A percentile compares a stretch with the other conserved stretches of the same genome.
Conservation (phyloP, 1,140 invertebrate genomes). For the Coenobita brevimanus region DNA sequence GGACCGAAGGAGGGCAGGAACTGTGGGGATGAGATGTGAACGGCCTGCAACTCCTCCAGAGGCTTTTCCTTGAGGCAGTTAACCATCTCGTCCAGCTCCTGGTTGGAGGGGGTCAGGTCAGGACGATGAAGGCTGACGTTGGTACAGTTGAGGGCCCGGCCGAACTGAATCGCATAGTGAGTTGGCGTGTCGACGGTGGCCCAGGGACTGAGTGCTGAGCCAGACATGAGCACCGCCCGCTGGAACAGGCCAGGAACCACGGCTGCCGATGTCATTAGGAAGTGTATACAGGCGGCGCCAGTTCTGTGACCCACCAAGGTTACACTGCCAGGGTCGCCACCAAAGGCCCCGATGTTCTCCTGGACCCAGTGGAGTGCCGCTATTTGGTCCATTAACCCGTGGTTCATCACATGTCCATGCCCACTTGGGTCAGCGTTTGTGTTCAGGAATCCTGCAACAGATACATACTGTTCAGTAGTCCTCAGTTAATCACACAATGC, state of each 20-base stretch:
- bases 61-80: constrained; percentile 68
- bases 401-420: constrained; percentile 89
- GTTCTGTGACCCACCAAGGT: constrained; percentile 96
- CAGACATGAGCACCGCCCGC: constrained; percentile 82
- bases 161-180: constrained; percentile 84
- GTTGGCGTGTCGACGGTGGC: constrained; percentile 82
- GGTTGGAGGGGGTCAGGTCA: constrained; percentile 37
- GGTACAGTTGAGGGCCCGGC: constrained; percentile 75
- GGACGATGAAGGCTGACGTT: background rate
- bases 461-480: constrained; percentile 39
- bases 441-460: constrained; percentile 87
- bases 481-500: background rate
- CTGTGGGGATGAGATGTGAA: constrained; percentile 58
- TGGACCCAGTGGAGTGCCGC: constrained; percentile 95
- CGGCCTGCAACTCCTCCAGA: constrained; percentile 61
- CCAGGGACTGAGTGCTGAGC: constrained; percentile 80
- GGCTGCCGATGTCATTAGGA: constrained; percentile 92
- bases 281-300: constrained; percentile 95
- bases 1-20: constrained; percentile 86
- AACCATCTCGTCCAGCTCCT: constrained; percentile 67
- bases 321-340: constrained; percentile 93
- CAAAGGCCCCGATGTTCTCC: constrained; percentile 93
- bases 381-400: constrained; percentile 96
- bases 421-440: constrained; percentile 86
- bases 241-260: constrained; percentile 86